Evolutionary conservation across 2,113 vertebrate genomes (phyloP).

Genomic region (Catagonus wagneri): DNA sequence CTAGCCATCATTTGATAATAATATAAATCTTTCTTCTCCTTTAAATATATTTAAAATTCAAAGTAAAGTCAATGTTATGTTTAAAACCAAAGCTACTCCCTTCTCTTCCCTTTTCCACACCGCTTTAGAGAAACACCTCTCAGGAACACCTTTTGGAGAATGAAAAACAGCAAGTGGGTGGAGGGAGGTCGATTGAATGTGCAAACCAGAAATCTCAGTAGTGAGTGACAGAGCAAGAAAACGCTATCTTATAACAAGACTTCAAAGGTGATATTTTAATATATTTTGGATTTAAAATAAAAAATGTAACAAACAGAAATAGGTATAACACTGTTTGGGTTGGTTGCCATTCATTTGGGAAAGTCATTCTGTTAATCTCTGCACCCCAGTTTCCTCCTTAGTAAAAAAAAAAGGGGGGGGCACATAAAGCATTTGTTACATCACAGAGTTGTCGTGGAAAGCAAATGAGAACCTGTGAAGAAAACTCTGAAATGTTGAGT

Average conservation of each 20-base stretch:
- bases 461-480: background rate
- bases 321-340: background rate
- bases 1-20: background rate
- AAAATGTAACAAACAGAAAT: background rate
- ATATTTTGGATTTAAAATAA: background rate
- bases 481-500: background rate
- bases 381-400: background rate
- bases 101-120: background rate
- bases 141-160: background rate
- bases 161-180: background rate
- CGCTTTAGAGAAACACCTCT: background rate
- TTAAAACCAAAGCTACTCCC: background rate
- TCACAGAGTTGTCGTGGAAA: background rate
- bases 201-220: background rate
- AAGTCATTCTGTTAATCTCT: background rate
- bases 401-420: background rate
- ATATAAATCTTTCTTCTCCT: constrained; percentile 1
- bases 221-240: background rate
- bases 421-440: background rate
- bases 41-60: constrained; percentile 52
- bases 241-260: background rate
- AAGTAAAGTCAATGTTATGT: background rate
- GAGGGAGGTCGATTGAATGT: background rate
- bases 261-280: background rate
- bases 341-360: background rate